Conservation (phyloP, 2,888 invertebrate species). For the Drosophila mimica region DNA sequence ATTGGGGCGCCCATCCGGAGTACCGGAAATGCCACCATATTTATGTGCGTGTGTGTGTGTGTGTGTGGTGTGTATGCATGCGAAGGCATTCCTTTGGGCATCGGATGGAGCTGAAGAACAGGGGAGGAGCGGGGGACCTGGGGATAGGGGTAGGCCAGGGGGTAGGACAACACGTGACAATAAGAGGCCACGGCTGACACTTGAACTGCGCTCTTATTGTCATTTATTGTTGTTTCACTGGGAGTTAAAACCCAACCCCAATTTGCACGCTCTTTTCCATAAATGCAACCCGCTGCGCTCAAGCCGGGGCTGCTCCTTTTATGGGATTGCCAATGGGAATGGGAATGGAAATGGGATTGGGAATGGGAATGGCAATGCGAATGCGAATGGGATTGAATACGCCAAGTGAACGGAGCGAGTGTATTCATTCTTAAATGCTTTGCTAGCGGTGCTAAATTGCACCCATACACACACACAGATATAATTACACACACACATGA, state of each 20-base stretch:
- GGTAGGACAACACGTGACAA: slow-evolving; percentile 74
- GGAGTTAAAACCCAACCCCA: slow-evolving; percentile 65
- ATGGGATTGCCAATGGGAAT: slow-evolving; percentile 37
- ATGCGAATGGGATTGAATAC: neutral
- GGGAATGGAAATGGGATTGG: slow-evolving; percentile 13
- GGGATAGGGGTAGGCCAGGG: slow-evolving; percentile 9
- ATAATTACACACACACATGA: slow-evolving; percentile 8
- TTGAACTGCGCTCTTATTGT: slow-evolving; percentile 80
- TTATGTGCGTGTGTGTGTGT: slow-evolving; percentile 52
- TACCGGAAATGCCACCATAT: slow-evolving; percentile 77
- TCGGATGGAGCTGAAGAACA: slow-evolving; percentile 44
- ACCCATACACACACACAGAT: slow-evolving; percentile 55
- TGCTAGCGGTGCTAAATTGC: slow-evolving; percentile 80
- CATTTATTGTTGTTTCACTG: slow-evolving; percentile 70
- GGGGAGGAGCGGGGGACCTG: neutral
- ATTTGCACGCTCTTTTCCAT: slow-evolving; percentile 77
- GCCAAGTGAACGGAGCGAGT: slow-evolving; percentile 16
- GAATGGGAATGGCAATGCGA: slow-evolving; percentile 6
- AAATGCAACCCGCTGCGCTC: slow-evolving; percentile 64
- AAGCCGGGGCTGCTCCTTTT: slow-evolving; percentile 35
- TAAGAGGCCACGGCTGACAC: slow-evolving; percentile 80
- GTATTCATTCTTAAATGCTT: slow-evolving; percentile 58
- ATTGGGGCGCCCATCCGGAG: slow-evolving; percentile 64
- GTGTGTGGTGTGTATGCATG: slow-evolving; percentile 33
- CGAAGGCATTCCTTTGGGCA: slow-evolving; percentile 72